phyloP scores from a whole-genome alignment of 2,113 vertebrate genomes.

The Excalfactoria chinensis region DNA sequence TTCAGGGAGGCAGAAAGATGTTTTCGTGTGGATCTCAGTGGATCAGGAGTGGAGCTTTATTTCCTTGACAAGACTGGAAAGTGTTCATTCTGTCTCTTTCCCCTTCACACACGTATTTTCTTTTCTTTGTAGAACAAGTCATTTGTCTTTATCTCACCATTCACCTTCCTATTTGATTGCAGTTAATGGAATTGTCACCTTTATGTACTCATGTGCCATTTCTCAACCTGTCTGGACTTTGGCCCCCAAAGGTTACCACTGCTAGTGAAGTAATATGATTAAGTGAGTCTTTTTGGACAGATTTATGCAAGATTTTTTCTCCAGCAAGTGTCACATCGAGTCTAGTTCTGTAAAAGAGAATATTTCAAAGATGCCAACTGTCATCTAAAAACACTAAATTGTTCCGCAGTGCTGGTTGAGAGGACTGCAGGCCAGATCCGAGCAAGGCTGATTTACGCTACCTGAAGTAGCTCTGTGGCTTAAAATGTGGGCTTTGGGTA shows the following conservation, averaged over 20 bases:
- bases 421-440: slow-evolving; percentile 22
- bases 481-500: slow-evolving; percentile 36
- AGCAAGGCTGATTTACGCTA: slow-evolving; percentile 60
- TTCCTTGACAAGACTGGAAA: neutral
- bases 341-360: slow-evolving; percentile 58
- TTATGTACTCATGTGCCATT: slow-evolving; percentile 78
- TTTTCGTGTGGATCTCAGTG: neutral
- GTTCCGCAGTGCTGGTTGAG: slow-evolving; percentile 30
- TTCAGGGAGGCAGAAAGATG: accelerated
- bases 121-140: slow-evolving; percentile 43
- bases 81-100: slow-evolving; percentile 28
- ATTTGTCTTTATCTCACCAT: slow-evolving; percentile 74
- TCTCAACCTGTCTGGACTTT: slow-evolving; percentile 80
- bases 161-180: slow-evolving; percentile 73
- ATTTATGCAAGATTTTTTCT: slow-evolving; percentile 77
- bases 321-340: slow-evolving; percentile 69
- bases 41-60: neutral
- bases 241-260: slow-evolving; percentile 77
- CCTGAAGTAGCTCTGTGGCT: neutral
- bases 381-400: slow-evolving; percentile 72
- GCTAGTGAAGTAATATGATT: slow-evolving; percentile 83
- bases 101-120: slow-evolving; percentile 39
- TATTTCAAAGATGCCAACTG: slow-evolving; percentile 77
- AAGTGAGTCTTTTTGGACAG: slow-evolving; percentile 77
- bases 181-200: slow-evolving; percentile 79